phyloP scores from a whole-genome alignment of 2,797 vertebrate species.

The Pangasius larnaudii region DNA sequence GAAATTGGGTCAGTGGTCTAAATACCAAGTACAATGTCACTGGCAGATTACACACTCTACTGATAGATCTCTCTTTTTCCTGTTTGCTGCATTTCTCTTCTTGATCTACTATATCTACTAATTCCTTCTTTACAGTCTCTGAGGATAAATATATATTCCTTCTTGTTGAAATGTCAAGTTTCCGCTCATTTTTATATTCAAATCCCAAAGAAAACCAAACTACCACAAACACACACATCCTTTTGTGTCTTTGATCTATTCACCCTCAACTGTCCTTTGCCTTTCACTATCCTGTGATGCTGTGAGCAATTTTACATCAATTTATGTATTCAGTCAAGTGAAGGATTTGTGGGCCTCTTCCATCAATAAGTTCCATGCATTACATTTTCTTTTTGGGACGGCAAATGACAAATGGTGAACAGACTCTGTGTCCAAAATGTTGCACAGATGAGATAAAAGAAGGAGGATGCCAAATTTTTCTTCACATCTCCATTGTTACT shows the following conservation, averaged over 20 bases:
- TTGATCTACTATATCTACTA: neutral
- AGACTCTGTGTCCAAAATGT: slow-evolving; percentile 9
- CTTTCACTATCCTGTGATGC: slow-evolving; percentile 2
- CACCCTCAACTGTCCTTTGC: neutral
- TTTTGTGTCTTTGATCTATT: neutral
- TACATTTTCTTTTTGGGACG: neutral
- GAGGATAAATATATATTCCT: neutral
- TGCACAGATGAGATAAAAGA: neutral
- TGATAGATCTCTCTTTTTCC: slow-evolving; percentile 49
- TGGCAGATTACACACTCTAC: slow-evolving; percentile 69
- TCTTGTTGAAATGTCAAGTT: slow-evolving; percentile 9
- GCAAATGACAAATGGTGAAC: slow-evolving; percentile 5
- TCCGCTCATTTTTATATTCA: neutral
- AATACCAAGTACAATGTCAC: slow-evolving; percentile 74
- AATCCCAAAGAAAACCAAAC: neutral
- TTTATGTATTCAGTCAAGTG: neutral
- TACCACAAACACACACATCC: neutral
- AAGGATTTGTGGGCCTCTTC: neutral
- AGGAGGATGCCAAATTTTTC: neutral
- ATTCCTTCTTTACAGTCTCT: slow-evolving; percentile 20
- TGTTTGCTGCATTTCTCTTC: neutral
- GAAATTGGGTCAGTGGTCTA: slow-evolving; percentile 81
- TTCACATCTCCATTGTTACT: neutral
- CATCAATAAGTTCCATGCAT: neutral
- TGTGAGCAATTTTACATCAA: neutral